A percentile compares a stretch with the other conserved stretches of the same genome.
These are phyloP conservation scores for Prosapia bicincta DNA, from an alignment of 2,888 invertebrate species.

Conservation along the genomic window DNA sequence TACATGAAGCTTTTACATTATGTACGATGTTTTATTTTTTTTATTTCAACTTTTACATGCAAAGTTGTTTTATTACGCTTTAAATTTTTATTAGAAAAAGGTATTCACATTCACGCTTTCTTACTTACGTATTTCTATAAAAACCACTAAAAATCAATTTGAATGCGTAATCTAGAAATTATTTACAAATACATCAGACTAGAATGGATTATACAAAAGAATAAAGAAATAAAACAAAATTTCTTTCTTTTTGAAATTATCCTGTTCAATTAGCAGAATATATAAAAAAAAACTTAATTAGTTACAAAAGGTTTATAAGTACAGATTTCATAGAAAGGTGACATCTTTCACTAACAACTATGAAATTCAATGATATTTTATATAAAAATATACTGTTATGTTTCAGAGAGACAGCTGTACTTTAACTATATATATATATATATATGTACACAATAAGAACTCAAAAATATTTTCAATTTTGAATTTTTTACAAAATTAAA, in stretches of 20 bases:
- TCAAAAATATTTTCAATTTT: neutral
- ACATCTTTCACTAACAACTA: neutral
- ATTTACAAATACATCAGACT: constrained; percentile 25
- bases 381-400: neutral
- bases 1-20: neutral
- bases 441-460: constrained; percentile 20
- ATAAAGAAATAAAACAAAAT: neutral
- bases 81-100: constrained; percentile 16
- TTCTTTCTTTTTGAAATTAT: neutral
- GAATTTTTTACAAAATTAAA: neutral
- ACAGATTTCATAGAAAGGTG: constrained; percentile 7
- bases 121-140: constrained; percentile 7
- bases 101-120: constrained; percentile 20
- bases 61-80: neutral
- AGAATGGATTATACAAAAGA: constrained; percentile 23
- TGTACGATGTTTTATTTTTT: neutral
- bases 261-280: constrained; percentile 10
- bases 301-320: constrained; percentile 26
- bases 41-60: neutral
- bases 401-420: neutral
- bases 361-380: neutral
- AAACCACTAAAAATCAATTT: constrained; percentile 13
- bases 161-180: constrained; percentile 14
- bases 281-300: constrained; percentile 24
- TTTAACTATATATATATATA: constrained; percentile 23